Evolutionary conservation across 1,140 invertebrate species (phyloP).

Genomic region (Drosophila saltans): DNA sequence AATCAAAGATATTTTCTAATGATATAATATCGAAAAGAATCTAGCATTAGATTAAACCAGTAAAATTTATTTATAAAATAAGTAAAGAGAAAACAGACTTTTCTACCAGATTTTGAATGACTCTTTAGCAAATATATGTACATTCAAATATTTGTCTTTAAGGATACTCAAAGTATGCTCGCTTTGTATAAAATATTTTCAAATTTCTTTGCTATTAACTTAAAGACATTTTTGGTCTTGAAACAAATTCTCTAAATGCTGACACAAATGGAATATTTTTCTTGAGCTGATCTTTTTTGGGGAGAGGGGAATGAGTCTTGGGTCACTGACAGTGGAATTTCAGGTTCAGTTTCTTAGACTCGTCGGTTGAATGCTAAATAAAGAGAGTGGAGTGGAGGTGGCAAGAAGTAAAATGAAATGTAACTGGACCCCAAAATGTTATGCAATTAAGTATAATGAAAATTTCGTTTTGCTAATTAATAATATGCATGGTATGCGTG

Average conservation of each 20-base stretch:
- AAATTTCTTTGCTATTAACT: neutral
- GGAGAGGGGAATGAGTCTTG: neutral
- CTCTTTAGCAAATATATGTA: too few species aligned
- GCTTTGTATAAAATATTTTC: too few species aligned
- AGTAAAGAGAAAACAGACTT: too few species aligned
- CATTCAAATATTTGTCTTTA: too few species aligned
- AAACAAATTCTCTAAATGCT: neutral
- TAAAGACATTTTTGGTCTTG: neutral
- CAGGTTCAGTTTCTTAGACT: neutral
- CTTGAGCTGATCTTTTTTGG: neutral
- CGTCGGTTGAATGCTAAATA: too few species aligned
- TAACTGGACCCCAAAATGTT: conserved; percentile 23
- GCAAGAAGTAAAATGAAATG: neutral
- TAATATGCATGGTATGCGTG: conserved; percentile 24
- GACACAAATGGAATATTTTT: neutral
- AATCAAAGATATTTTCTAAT: too few species aligned
- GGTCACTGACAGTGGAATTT: conserved; percentile 6
- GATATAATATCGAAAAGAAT: too few species aligned
- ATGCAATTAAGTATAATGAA: conserved; percentile 32
- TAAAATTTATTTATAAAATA: too few species aligned
- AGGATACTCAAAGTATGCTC: too few species aligned
- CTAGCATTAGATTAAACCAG: too few species aligned
- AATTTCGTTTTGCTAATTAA: conserved; percentile 32
- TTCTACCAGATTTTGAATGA: too few species aligned
- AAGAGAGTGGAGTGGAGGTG: too few species aligned